Evolutionary conservation across 2,113 vertebrate species (phyloP).

Genomic region (Podarcis cretensis): DNA sequence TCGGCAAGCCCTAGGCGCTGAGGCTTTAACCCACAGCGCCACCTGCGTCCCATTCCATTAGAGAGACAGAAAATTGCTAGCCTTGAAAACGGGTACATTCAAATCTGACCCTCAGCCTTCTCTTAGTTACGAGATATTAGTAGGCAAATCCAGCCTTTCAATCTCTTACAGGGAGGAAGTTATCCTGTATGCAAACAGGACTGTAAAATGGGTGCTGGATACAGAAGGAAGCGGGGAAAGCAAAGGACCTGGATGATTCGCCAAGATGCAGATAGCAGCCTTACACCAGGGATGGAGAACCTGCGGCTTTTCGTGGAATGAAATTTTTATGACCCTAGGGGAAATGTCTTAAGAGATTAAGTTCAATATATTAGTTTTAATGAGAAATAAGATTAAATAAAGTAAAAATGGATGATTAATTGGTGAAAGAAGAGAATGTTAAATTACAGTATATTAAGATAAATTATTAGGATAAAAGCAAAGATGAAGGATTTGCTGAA

Average conservation of each 20-base stretch:
- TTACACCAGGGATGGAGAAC: neutral
- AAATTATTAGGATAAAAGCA: no score
- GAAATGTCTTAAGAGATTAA: no score
- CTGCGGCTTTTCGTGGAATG: no score
- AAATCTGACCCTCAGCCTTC: neutral
- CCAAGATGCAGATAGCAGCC: neutral
- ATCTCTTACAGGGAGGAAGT: neutral
- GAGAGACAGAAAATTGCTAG: neutral
- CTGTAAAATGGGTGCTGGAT: neutral
- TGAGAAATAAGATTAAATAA: no score
- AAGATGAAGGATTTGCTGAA: no score
- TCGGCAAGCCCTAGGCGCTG: no score
- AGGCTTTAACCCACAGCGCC: no score
- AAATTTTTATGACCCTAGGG: no score
- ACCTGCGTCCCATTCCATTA: neutral
- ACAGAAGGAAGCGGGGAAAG: neutral
- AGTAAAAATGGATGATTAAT: no score
- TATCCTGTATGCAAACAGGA: neutral
- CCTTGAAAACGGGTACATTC: neutral
- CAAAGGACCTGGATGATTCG: neutral
- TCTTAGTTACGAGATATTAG: neutral
- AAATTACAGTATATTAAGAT: no score
- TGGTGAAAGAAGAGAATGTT: no score
- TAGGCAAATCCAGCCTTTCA: neutral
- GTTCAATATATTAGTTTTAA: no score